phyloP scores from a whole-genome alignment of 2,888 invertebrate species.

The Tipula unca region DNA sequence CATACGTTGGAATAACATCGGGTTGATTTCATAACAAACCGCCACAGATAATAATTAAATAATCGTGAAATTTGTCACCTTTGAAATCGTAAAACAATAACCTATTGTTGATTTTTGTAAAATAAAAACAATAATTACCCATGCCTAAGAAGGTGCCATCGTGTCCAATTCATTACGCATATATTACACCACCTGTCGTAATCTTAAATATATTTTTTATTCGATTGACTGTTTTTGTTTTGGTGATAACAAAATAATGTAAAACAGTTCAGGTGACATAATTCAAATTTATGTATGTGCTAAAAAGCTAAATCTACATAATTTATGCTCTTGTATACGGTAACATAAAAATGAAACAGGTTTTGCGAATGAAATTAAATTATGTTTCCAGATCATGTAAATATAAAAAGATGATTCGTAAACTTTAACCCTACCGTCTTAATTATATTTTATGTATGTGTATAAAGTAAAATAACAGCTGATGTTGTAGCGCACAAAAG shows the following conservation, averaged over 20 bases:
- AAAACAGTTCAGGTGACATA: background rate
- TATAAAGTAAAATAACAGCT: background rate
- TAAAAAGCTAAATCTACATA: background rate
- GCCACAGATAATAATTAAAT: no score
- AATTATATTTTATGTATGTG: background rate
- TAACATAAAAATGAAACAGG: background rate
- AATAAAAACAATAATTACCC: background rate
- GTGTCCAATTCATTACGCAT: background rate
- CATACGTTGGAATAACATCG: no score
- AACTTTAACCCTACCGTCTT: background rate
- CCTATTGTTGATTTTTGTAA: background rate
- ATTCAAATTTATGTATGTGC: background rate
- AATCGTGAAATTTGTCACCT: background rate
- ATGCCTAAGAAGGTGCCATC: background rate
- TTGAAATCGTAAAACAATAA: background rate
- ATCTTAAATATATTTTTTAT: background rate
- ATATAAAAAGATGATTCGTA: background rate
- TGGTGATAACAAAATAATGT: background rate
- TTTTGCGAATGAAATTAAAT: background rate
- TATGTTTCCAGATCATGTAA: background rate
- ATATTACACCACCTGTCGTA: background rate
- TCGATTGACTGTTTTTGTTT: background rate
- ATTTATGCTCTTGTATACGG: background rate
- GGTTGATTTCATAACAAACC: no score
- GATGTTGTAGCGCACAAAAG: background rate